Conservation (phyloP, 2,888 invertebrate genomes). For the Leptinotarsa rubiginosa region DNA sequence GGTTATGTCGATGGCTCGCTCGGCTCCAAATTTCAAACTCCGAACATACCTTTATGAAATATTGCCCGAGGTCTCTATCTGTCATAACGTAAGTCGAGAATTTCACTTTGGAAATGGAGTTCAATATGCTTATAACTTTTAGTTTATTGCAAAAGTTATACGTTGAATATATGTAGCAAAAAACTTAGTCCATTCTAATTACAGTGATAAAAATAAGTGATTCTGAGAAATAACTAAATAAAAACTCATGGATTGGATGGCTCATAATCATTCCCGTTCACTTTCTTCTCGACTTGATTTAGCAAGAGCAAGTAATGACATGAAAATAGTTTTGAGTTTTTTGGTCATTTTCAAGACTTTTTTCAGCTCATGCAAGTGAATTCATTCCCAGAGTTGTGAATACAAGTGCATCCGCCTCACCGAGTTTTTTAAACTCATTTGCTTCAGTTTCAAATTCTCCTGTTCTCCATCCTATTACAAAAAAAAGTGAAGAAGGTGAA, state of each 20-base stretch:
- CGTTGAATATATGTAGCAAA: conserved; percentile 41
- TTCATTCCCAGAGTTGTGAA: conserved; percentile 53
- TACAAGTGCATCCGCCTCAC: conserved; percentile 57
- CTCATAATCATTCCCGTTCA: conserved; percentile 53
- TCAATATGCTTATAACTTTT: conserved; percentile 45
- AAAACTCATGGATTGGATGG: conserved; percentile 55
- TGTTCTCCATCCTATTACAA: conserved; percentile 52
- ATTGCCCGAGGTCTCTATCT: background rate
- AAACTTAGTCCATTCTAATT: conserved; percentile 25
- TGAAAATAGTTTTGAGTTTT: conserved; percentile 25
- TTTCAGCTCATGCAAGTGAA: conserved; percentile 53
- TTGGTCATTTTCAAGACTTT: conserved; percentile 32
- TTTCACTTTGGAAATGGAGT: conserved; percentile 40
- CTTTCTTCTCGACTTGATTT: conserved; percentile 52
- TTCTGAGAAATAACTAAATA: conserved; percentile 30
- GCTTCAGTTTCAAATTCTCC: conserved; percentile 54
- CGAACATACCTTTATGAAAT: too few relatives aligned
- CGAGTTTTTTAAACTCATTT: conserved; percentile 65
- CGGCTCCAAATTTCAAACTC: too few relatives aligned
- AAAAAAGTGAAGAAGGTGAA: conserved; percentile 53
- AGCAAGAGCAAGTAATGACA: conserved; percentile 52
- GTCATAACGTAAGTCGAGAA: conserved; percentile 5
- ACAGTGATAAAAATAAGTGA: conserved; percentile 44
- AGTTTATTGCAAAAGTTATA: conserved; percentile 37
- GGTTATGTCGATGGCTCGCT: too few relatives aligned